These are phyloP conservation scores for Gambusia affinis DNA, from an alignment of 2,113 vertebrate species.

Conservation along the genomic window DNA sequence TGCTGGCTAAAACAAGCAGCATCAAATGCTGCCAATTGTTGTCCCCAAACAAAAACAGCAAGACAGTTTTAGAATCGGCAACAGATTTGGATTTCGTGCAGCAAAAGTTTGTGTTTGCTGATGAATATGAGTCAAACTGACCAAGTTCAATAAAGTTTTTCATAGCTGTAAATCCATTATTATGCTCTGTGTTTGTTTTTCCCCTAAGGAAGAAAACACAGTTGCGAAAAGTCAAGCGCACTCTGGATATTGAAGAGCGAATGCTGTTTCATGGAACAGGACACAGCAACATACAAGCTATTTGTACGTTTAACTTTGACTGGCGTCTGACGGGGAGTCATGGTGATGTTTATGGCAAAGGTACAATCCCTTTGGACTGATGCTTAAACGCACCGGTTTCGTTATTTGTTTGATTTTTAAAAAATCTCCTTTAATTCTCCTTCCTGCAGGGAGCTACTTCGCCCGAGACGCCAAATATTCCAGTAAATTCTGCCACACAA, in stretches of 20 bases:
- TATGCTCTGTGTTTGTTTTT: slow-evolving; percentile 38
- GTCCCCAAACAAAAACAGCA: neutral
- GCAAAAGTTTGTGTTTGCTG: neutral
- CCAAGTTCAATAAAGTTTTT: neutral
- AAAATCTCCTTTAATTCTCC: neutral
- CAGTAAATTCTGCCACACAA: slow-evolving; percentile 93
- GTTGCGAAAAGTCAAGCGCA: slow-evolving; percentile 90
- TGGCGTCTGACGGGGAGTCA: slow-evolving; percentile 95
- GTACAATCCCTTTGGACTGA: slow-evolving; percentile 69
- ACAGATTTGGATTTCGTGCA: neutral
- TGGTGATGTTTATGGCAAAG: slow-evolving; percentile 94
- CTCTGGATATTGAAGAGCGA: slow-evolving; percentile 87
- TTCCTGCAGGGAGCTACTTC: slow-evolving; percentile 90
- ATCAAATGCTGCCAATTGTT: too few species aligned
- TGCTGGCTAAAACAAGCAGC: too few species aligned
- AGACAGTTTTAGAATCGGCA: neutral
- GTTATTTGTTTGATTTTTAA: neutral
- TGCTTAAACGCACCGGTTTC: neutral
- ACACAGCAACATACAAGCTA: slow-evolving; percentile 93
- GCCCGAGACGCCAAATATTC: slow-evolving; percentile 93
- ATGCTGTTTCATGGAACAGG: slow-evolving; percentile 98
- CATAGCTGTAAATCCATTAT: neutral
- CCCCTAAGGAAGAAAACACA: slow-evolving; percentile 91
- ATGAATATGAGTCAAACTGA: neutral
- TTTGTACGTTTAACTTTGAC: slow-evolving; percentile 98